Evolutionary conservation across 2,888 invertebrate genomes (phyloP).

Genomic region (Drosophila diplacantha): DNA sequence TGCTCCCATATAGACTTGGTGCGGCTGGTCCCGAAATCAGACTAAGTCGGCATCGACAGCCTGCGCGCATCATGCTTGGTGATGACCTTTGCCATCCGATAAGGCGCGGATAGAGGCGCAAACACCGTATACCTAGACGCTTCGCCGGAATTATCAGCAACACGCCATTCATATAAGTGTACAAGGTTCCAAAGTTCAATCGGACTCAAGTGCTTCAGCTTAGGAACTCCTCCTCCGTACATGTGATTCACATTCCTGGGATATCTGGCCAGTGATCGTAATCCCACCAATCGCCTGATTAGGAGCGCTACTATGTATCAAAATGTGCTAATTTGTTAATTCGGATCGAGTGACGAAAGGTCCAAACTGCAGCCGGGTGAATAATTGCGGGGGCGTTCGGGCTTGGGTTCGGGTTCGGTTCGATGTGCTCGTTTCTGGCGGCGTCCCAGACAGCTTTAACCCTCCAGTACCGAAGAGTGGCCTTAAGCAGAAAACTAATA

Average conservation of each 20-base stretch:
- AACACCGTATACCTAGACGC: constrained; percentile 50
- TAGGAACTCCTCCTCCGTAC: constrained; percentile 47
- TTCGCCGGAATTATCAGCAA: constrained; percentile 52
- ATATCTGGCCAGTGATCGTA: constrained; percentile 27
- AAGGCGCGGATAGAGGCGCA: constrained; percentile 27
- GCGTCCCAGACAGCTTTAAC: constrained; percentile 27
- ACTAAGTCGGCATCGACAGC: constrained; percentile 51
- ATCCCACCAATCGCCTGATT: constrained; percentile 28
- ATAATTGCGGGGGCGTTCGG: constrained; percentile 28
- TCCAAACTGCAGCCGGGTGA: constrained; percentile 28
- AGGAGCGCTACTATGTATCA: constrained; percentile 8
- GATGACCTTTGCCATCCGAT: constrained; percentile 26
- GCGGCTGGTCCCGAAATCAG: constrained; percentile 31
- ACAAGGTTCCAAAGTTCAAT: constrained; percentile 56
- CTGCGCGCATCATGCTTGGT: constrained; percentile 17
- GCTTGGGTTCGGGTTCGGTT: constrained; percentile 11
- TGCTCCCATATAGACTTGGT: constrained; percentile 46
- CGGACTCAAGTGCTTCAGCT: constrained; percentile 24
- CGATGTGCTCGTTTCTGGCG: constrained; percentile 23
- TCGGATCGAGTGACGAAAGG: constrained; percentile 25
- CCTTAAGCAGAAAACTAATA: background rate
- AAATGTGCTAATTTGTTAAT: constrained; percentile 21
- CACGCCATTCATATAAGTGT: constrained; percentile 48
- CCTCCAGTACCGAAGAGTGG: background rate
- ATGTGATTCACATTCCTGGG: constrained; percentile 29